A percentile compares a stretch with the other conserved stretches of the same genome.
Conservation (phyloP, 2,797 vertebrate species). For the Coreius guichenoti region DNA sequence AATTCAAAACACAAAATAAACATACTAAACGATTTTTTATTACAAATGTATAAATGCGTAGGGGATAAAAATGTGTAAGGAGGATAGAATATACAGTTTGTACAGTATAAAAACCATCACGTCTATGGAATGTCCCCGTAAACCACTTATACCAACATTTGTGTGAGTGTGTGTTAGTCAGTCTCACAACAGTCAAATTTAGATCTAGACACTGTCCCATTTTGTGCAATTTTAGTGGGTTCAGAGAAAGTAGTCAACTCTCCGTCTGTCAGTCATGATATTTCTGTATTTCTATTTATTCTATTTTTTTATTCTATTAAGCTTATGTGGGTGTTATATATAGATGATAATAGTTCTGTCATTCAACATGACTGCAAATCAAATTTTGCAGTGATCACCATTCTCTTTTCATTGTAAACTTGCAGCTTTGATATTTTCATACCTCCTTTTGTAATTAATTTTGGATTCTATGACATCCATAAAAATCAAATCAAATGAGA, state of each 20-base stretch:
- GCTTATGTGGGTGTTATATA: slow-evolving; percentile 1
- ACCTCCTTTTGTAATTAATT: not conserved
- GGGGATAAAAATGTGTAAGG: too few species aligned
- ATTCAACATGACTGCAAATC: not conserved
- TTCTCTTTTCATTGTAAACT: not conserved
- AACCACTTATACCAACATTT: too few species aligned
- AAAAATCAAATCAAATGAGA: not conserved
- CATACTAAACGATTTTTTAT: too few species aligned
- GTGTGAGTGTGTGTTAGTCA: not conserved
- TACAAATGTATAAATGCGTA: too few species aligned
- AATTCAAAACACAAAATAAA: too few species aligned
- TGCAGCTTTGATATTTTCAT: not conserved
- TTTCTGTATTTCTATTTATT: not conserved
- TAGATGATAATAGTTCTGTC: slow-evolving; percentile 2
- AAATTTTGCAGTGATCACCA: not conserved
- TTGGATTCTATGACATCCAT: not conserved
- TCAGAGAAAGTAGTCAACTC: slow-evolving; percentile 18
- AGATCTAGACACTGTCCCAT: slow-evolving; percentile 8
- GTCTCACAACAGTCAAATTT: not conserved
- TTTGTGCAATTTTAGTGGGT: slow-evolving; percentile 10
- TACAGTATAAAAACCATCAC: too few species aligned
- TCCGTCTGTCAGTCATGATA: slow-evolving; percentile 6
- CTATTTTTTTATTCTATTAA: not conserved
- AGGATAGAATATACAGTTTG: too few species aligned
- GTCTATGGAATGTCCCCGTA: too few species aligned